A percentile compares a stretch with the other conserved stretches of the same genome.
phyloP scores from a whole-genome alignment of 2,888 invertebrate genomes.

The Heliconius hortense region DNA sequence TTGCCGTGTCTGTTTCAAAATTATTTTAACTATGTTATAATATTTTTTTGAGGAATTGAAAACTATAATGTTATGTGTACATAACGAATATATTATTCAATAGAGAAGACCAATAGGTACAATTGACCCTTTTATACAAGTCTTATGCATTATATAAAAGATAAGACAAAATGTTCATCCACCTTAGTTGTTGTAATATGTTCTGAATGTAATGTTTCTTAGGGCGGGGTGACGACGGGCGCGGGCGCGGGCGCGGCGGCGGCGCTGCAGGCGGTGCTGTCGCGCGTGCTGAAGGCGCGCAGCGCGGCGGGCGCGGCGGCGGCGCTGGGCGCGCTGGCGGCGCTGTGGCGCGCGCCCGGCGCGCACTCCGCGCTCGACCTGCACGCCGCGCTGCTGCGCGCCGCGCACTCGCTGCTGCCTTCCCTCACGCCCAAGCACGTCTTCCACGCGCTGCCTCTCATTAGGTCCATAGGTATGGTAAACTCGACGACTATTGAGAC shows the following conservation, averaged over 20 bases:
- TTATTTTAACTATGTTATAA: not conserved
- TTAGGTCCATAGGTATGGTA: slow-evolving; percentile 83
- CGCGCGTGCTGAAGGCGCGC: slow-evolving; percentile 67
- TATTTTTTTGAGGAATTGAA: not conserved
- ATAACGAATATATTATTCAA: not conserved
- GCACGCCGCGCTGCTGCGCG: slow-evolving; percentile 80
- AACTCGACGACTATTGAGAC: no score
- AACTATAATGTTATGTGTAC: not conserved
- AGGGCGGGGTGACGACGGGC: slow-evolving; percentile 67
- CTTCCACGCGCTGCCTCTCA: slow-evolving; percentile 86
- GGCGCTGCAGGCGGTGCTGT: slow-evolving; percentile 61
- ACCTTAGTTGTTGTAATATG: no score
- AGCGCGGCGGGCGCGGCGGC: slow-evolving; percentile 60
- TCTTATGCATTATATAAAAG: not conserved
- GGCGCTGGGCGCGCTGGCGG: slow-evolving; percentile 85
- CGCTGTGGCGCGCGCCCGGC: slow-evolving; percentile 83
- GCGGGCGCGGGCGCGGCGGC: slow-evolving; percentile 69
- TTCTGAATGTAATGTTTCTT: no score
- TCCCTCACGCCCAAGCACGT: slow-evolving; percentile 84
- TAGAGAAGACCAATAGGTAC: not conserved
- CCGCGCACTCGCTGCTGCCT: slow-evolving; percentile 85
- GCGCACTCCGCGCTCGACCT: slow-evolving; percentile 53
- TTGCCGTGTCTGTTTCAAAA: not conserved
- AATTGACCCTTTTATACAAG: not conserved
- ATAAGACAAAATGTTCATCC: not conserved